phyloP scores from a whole-genome alignment of 2,888 invertebrate genomes.

The Alviniconcha strummeri region DNA sequence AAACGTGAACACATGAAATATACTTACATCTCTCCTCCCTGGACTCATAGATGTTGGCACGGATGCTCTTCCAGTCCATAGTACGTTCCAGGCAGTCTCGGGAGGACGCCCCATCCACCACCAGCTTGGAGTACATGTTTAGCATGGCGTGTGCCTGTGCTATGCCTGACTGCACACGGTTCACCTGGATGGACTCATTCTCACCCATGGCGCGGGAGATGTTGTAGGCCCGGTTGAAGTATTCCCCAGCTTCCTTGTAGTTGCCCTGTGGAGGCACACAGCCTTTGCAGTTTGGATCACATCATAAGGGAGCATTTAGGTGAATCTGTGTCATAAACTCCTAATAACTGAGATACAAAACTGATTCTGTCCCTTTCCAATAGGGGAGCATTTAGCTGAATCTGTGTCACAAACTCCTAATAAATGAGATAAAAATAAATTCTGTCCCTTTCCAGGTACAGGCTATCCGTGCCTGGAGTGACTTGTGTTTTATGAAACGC shows the following conservation, averaged over 20 bases:
- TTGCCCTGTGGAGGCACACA: slow-evolving; percentile 57
- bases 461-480: too few species aligned
- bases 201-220: slow-evolving; percentile 69
- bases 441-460: too few species aligned
- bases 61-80: slow-evolving; percentile 68
- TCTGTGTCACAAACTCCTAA: too few species aligned
- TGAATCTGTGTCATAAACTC: too few species aligned
- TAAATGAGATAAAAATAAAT: too few species aligned
- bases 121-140: slow-evolving; percentile 54
- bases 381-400: too few species aligned
- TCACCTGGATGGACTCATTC: slow-evolving; percentile 62
- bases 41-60: slow-evolving; percentile 16
- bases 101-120: slow-evolving; percentile 52
- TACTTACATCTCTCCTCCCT: slow-evolving; percentile 13
- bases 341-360: too few species aligned
- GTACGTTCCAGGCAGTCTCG: slow-evolving; percentile 56
- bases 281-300: too few species aligned
- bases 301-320: too few species aligned
- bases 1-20: neutral
- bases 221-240: slow-evolving; percentile 73
- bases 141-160: slow-evolving; percentile 70
- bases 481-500: too few species aligned
- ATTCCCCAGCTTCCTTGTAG: slow-evolving; percentile 70
- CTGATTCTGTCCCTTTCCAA: too few species aligned
- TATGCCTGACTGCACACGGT: slow-evolving; percentile 70